These are phyloP conservation scores for Sarcophaga variegata DNA, from an alignment of 2,888 invertebrate genomes.

Conservation along the genomic window DNA sequence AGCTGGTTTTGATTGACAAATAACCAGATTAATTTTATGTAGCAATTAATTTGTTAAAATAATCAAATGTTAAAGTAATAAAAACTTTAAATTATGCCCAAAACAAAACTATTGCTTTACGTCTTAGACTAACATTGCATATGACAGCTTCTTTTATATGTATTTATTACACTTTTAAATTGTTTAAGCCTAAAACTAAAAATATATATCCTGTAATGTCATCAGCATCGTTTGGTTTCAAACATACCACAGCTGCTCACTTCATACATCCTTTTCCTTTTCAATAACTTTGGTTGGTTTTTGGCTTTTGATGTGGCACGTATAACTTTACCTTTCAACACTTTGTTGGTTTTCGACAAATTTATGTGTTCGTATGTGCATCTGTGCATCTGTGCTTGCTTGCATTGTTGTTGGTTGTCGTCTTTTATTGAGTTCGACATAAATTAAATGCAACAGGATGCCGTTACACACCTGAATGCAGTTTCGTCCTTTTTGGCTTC, in stretches of 20 bases:
- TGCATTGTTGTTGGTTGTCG: not conserved
- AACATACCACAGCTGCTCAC: not conserved
- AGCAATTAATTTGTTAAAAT: too few species aligned
- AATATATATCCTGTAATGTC: not conserved
- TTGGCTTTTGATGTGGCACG: constrained; percentile 15
- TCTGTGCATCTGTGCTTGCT: not conserved
- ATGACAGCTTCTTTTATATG: too few species aligned
- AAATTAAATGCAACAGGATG: constrained; percentile 69
- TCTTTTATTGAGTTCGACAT: constrained; percentile 40
- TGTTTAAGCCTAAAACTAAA: too few species aligned
- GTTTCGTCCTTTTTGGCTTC: constrained; percentile 43
- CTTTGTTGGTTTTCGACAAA: not conserved
- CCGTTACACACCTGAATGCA: constrained; percentile 67
- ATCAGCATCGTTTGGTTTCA: not conserved
- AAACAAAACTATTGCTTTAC: too few species aligned
- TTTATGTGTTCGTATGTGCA: not conserved
- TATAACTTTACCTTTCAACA: constrained; percentile 11
- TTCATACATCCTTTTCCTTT: not conserved
- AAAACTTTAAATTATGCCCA: too few species aligned
- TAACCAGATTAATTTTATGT: too few species aligned
- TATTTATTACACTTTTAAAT: too few species aligned
- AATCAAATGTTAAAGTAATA: too few species aligned
- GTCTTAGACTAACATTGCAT: too few species aligned
- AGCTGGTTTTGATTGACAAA: too few species aligned
- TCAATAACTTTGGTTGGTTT: not conserved